Base-by-base conservation (phyloP, 2,888 invertebrate genomes). In the Alentia gelatinosa region DNA sequence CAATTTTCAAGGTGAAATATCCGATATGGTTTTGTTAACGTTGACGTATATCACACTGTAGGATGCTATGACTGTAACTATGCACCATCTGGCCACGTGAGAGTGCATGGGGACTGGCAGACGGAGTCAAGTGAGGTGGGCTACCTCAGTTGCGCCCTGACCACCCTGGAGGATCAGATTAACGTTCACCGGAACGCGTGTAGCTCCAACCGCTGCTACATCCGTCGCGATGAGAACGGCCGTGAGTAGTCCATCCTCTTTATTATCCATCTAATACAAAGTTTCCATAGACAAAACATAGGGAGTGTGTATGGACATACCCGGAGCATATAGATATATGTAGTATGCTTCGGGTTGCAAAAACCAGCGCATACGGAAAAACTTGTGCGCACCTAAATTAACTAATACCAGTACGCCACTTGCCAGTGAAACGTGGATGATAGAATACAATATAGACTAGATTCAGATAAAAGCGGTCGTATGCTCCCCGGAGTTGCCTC, bases 41-140 rank as follows among this genome's bases (percentile, higher is more conserved):
- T 12, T 56, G 56, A 19, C n/a, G 19, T 74, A 19, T 33, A 7
- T 74, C 7, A 5, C 74, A 33, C n/a, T 63, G 39, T 42, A 40
- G 56, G 40, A 35, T 90, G 90, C 68, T 90, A 37, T 30, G 90
- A 86, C 63, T 90, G 90, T 84, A 90, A 90, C 90, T 90, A 84
- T 63, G 90, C 90, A 3, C 90, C 90, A 0, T 86, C 84, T 63
- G 90, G 90, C 26, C 86, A 42, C 42, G 33, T 90, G 5, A 74
- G 40, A 23, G 83, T 42, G 3, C n/a, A n/a, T 42, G 39, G 30
- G 4, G n/a, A 75, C 23, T 74, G 90, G 47, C 50, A 19, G 50
- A 3, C 39, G 33, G 47, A 50, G 9, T 15, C 35, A 9, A 35
- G n/a, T 26, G 90, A 90, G 30, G 90, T 90, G 42, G 90, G 90